Evolutionary conservation across 2,888 invertebrate genomes (phyloP).

Genomic region (Ormyrus pomaceus): DNA sequence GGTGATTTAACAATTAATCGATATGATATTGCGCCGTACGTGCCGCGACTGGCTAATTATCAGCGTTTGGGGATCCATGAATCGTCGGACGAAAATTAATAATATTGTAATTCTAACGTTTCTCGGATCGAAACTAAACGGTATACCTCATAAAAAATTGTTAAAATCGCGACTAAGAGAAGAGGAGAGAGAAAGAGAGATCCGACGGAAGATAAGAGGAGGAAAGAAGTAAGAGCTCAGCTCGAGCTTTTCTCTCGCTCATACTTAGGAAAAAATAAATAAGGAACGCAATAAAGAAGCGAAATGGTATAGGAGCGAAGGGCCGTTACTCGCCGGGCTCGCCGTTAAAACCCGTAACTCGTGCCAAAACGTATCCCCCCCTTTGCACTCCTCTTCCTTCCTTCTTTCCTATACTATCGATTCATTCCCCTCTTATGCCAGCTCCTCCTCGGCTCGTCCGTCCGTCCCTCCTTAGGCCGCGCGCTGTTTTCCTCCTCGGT

Average conservation of each 20-base stretch:
- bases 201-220: neutral
- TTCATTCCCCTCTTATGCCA: slow-evolving; percentile 20
- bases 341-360: slow-evolving; percentile 61
- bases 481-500: neutral
- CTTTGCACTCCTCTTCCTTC: slow-evolving; percentile 18
- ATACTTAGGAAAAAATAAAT: slow-evolving; percentile 58
- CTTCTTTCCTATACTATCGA: slow-evolving; percentile 28
- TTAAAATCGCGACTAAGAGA: too few relatives aligned
- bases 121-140: neutral
- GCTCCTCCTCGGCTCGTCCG: neutral
- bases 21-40: too few relatives aligned
- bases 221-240: too few relatives aligned
- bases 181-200: too few relatives aligned
- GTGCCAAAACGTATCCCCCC: slow-evolving; percentile 63
- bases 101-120: neutral
- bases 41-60: too few relatives aligned
- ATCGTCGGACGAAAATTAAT: neutral
- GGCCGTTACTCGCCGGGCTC: slow-evolving; percentile 59
- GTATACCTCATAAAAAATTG: neutral
- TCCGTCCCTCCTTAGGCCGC: slow-evolving; percentile 19
- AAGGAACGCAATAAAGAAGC: slow-evolving; percentile 63
- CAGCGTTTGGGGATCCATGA: neutral
- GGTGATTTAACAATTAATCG: too few relatives aligned
- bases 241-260: neutral
- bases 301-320: slow-evolving; percentile 51